Evolutionary conservation across 2,888 invertebrate species (phyloP).

Genomic region (Tolmerus cingulatus): DNA sequence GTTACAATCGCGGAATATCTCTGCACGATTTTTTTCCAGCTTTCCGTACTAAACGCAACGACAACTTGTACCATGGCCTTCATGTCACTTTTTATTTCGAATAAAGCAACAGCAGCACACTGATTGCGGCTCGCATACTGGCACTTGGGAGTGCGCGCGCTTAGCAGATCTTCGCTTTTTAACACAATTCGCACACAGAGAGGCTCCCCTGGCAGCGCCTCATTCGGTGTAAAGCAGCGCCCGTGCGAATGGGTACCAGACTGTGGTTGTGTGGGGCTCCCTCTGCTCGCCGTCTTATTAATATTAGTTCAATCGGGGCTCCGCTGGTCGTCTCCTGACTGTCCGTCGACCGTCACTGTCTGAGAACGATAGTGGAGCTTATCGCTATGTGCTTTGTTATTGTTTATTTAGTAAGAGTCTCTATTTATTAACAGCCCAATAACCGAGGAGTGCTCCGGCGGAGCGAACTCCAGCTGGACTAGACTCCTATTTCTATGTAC

Average conservation of each 20-base stretch:
- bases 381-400: conserved; percentile 26
- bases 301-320: conserved; percentile 12
- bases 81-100: conserved; percentile 50
- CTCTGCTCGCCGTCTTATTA: neutral
- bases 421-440: conserved; percentile 1
- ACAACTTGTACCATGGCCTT: conserved; percentile 53
- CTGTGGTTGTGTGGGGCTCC: neutral
- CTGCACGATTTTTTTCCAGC: conserved; percentile 12
- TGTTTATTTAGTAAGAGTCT: conserved; percentile 17
- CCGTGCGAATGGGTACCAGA: neutral
- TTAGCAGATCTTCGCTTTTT: neutral
- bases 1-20: neutral
- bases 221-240: neutral
- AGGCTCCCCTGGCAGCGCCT: neutral
- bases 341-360: neutral
- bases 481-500: neutral
- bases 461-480: neutral
- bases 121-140: conserved; percentile 30
- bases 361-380: conserved; percentile 21
- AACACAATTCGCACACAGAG: conserved; percentile 9
- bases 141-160: conserved; percentile 30
- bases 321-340: neutral
- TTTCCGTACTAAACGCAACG: conserved; percentile 45
- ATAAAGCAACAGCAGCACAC: conserved; percentile 13
- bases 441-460: neutral